A percentile compares a stretch with the other conserved stretches of the same genome.
phyloP scores from a whole-genome alignment of 37 sponge, comb jelly and placozoan species.

The Crambe crambe region DNA sequence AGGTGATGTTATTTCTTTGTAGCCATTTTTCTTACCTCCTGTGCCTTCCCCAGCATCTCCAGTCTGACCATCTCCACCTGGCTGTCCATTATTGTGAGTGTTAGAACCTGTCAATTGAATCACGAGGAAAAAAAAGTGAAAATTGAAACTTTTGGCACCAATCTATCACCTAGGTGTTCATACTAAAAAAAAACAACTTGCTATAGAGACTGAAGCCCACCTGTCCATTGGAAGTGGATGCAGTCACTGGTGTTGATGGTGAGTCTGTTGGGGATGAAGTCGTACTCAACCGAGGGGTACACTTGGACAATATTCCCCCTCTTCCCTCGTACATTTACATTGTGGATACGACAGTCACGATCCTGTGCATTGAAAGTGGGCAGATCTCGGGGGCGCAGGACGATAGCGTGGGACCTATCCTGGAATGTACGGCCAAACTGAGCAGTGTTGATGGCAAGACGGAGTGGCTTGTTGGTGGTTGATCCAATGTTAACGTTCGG shows the following conservation, averaged over 20 bases:
- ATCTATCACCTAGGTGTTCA: too few species aligned
- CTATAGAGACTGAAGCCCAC: too few species aligned
- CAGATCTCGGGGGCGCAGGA: constrained; percentile 42
- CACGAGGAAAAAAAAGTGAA: not conserved
- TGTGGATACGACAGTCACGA: constrained; percentile 65
- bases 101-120: constrained; percentile 80
- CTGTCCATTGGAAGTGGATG: constrained; percentile 97
- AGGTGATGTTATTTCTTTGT: constrained; percentile 16
- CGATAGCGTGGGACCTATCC: constrained; percentile 79
- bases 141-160: not conserved
- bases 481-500: constrained; percentile 90
- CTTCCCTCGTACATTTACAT: constrained; percentile 97
- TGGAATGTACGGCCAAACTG: constrained; percentile 99
- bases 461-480: constrained; percentile 79
- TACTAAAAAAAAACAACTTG: too few species aligned
- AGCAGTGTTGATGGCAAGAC: constrained; percentile 94
- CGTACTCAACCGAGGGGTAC: constrained; percentile 97
- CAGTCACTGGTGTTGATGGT: constrained; percentile 43
- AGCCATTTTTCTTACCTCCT: constrained; percentile 61
- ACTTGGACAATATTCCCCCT: constrained; percentile 97
- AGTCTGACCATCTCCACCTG: constrained; percentile 97
- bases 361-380: not conserved
- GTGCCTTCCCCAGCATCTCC: constrained; percentile 99
- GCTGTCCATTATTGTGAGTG: constrained; percentile 94
- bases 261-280: constrained; percentile 94